A percentile compares a stretch with the other conserved stretches of the same genome.
phyloP scores from a whole-genome alignment of 2,797 vertebrate species.

The Phoxinus dragarum region DNA sequence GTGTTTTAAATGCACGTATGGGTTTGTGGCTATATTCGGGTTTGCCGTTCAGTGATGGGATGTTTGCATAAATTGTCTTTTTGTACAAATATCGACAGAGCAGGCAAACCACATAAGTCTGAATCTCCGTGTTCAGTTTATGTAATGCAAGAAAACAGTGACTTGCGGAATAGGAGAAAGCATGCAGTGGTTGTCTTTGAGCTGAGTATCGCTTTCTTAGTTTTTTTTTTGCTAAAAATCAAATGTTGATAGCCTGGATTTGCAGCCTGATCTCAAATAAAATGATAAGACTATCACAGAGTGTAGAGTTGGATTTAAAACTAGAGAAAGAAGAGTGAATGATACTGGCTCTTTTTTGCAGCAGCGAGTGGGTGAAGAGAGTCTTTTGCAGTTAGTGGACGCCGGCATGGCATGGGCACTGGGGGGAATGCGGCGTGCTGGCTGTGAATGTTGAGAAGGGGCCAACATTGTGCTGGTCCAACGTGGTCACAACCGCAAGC shows the following conservation, averaged over 20 bases:
- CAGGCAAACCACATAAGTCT: not conserved
- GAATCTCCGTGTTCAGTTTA: not conserved
- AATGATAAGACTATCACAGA: not conserved
- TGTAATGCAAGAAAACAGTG: not conserved
- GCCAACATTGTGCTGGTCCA: slow-evolving; percentile 75
- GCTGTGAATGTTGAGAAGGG: slow-evolving; percentile 82
- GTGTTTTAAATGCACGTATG: not conserved
- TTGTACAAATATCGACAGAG: slow-evolving; percentile 25
- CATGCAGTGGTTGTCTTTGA: not conserved
- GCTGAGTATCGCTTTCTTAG: not conserved
- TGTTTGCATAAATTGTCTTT: slow-evolving; percentile 24
- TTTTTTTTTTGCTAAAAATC: not conserved
- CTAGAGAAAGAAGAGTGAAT: not conserved
- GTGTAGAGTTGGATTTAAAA: not conserved
- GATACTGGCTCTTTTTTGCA: slow-evolving; percentile 8
- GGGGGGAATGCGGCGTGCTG: slow-evolving; percentile 74
- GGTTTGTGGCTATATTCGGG: slow-evolving; percentile 30
- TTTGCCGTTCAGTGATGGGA: slow-evolving; percentile 18
- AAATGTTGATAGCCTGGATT: not conserved
- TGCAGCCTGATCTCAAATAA: not conserved
- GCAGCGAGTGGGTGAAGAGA: slow-evolving; percentile 62
- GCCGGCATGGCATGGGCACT: slow-evolving; percentile 30
- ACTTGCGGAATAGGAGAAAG: slow-evolving; percentile 6
- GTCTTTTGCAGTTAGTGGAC: slow-evolving; percentile 46
- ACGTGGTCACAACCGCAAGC: slow-evolving; percentile 69